Conservation (phyloP, 2,113 vertebrate species). For the Acrocephalus kingi region DNA sequence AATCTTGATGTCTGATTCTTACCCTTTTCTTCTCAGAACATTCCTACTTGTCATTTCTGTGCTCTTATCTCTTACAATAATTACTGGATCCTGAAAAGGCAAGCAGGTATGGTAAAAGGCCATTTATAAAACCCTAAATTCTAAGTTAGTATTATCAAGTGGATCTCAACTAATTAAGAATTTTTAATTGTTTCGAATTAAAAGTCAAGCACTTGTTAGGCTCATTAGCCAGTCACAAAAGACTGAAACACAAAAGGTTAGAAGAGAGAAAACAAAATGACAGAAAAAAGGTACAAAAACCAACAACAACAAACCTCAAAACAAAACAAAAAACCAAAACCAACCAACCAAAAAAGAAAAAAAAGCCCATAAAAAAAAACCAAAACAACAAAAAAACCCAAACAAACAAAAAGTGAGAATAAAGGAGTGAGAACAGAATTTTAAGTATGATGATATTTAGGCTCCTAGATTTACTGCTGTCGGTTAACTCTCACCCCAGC, state of each 20-base stretch:
- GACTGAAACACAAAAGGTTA: not conserved
- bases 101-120: accelerated
- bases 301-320: too few species aligned
- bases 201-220: not conserved
- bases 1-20: not conserved
- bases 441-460: not conserved
- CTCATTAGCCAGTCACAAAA: not conserved
- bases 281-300: too few species aligned
- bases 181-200: not conserved
- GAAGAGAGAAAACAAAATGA: not conserved
- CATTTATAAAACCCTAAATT: not conserved
- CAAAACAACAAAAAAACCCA: too few species aligned
- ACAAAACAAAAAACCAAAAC: not conserved
- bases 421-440: not conserved
- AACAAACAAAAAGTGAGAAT: not conserved
- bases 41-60: not conserved
- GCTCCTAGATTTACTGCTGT: not conserved
- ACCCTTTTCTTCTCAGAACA: not conserved
- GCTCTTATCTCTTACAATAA: not conserved
- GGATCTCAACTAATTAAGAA: not conserved
- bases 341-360: too few species aligned
- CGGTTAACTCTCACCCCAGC: not conserved
- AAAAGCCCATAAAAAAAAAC: too few species aligned
- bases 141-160: not conserved
- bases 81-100: not conserved